A percentile compares a stretch with the other conserved stretches of the same genome.
These are phyloP conservation scores for Hermatobates lingyangjiaoensis DNA, from an alignment of 1,140 invertebrate species.

Conservation along the genomic window DNA sequence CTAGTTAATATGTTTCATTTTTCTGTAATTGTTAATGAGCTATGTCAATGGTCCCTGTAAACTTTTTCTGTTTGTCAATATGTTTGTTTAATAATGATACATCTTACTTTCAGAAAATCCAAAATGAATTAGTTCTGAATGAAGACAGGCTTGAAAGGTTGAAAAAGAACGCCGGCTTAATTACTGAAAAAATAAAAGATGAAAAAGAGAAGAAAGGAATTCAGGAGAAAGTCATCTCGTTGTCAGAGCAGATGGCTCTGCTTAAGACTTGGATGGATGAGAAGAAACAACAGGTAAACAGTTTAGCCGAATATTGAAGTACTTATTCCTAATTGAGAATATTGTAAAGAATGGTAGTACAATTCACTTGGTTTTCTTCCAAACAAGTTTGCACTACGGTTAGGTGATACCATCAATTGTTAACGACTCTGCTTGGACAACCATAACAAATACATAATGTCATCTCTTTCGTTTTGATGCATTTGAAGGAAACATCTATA, in stretches of 20 bases:
- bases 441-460: too few relatives aligned
- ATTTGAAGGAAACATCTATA: too few relatives aligned
- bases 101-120: slow-evolving; percentile 45
- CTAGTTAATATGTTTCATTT: too few relatives aligned
- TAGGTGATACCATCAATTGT: too few relatives aligned
- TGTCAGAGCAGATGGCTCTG: slow-evolving; percentile 58
- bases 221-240: slow-evolving; percentile 46
- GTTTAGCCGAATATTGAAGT: neutral
- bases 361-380: too few relatives aligned
- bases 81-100: too few relatives aligned
- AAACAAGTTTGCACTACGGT: too few relatives aligned
- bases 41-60: too few relatives aligned
- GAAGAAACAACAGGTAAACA: slow-evolving; percentile 44
- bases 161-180: slow-evolving; percentile 51
- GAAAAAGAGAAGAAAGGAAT: slow-evolving; percentile 56
- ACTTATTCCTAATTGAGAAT: neutral
- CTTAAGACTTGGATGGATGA: slow-evolving; percentile 59
- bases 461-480: too few relatives aligned
- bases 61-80: too few relatives aligned
- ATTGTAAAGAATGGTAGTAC: neutral
- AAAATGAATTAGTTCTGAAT: slow-evolving; percentile 48
- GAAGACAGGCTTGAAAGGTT: slow-evolving; percentile 58
- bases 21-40: too few relatives aligned
- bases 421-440: too few relatives aligned
- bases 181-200: slow-evolving; percentile 59